Evolutionary conservation across 1,140 invertebrate species (phyloP).

Genomic region (Metopolophium dirhodum): DNA sequence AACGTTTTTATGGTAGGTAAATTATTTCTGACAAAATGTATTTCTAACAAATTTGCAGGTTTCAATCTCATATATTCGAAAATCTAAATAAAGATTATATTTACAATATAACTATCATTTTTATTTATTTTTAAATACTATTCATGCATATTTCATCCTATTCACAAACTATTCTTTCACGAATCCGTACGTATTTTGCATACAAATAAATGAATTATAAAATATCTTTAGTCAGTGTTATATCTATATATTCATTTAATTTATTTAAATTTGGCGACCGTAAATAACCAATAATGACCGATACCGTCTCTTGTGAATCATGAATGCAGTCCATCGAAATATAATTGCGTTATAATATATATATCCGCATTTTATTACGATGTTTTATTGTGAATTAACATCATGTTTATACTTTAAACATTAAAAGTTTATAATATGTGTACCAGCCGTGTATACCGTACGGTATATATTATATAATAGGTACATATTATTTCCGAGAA

Average conservation of each 20-base stretch:
- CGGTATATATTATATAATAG: neutral
- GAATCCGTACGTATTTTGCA: neutral
- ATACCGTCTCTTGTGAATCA: neutral
- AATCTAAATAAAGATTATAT: neutral
- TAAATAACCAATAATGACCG: constrained; percentile 22
- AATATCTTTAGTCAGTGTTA: neutral
- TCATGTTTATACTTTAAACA: neutral
- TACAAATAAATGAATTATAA: constrained; percentile 34
- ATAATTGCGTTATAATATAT: constrained; percentile 27
- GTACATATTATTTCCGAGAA: constrained; percentile 30
- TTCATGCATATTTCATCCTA: neutral
- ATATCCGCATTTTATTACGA: neutral
- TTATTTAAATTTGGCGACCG: constrained; percentile 37
- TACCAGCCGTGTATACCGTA: neutral
- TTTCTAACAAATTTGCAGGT: neutral
- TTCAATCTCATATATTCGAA: neutral
- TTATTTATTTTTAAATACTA: neutral
- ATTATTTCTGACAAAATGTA: neutral
- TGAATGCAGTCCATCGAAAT: neutral
- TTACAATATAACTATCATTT: neutral
- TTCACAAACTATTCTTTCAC: neutral
- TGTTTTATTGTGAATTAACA: neutral
- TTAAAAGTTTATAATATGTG: neutral
- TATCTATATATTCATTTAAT: constrained; percentile 8
- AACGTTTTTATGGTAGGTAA: neutral